Percentiles rank a stretch among this genome's conserved stretches.
Evolutionary conservation across 1,140 invertebrate species (phyloP).

Genomic region (Drosophila pseudoobscura): DNA sequence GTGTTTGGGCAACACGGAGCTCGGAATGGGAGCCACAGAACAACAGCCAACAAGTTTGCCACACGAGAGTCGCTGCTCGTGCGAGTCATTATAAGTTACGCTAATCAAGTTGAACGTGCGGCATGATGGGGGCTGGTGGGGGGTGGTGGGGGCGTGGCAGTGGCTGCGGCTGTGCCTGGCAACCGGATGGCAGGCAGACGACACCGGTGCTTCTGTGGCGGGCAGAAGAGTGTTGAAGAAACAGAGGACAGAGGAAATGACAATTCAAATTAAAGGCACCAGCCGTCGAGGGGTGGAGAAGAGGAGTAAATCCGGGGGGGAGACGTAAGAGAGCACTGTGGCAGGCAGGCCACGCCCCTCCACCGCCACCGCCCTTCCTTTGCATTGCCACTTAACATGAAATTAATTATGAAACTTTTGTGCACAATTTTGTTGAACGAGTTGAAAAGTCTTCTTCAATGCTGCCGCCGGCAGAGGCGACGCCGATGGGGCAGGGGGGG

Average conservation of each 20-base stretch:
- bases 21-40: neutral
- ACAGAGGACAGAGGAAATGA: constrained; percentile 58
- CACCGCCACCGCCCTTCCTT: neutral
- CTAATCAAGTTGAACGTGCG: constrained; percentile 79
- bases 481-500: neutral
- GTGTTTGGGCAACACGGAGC: constrained; percentile 29
- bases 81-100: constrained; percentile 78
- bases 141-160: neutral
- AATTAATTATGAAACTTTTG: constrained; percentile 82
- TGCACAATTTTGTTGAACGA: constrained; percentile 81
- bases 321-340: constrained; percentile 1
- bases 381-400: constrained; percentile 80
- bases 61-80: constrained; percentile 50
- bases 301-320: neutral
- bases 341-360: constrained; percentile 39
- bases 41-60: constrained; percentile 44
- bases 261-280: constrained; percentile 79
- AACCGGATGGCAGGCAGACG: constrained; percentile 61
- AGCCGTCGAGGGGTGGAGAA: constrained; percentile 29
- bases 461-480: constrained; percentile 14
- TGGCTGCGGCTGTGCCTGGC: constrained; percentile 17
- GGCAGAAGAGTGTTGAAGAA: constrained; percentile 59
- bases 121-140: constrained; percentile 8
- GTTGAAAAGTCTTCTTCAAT: constrained; percentile 72
- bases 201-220: constrained; percentile 28